Base-by-base conservation (phyloP, 2,797 vertebrate species). In the Setipinna tenuifilis region DNA sequence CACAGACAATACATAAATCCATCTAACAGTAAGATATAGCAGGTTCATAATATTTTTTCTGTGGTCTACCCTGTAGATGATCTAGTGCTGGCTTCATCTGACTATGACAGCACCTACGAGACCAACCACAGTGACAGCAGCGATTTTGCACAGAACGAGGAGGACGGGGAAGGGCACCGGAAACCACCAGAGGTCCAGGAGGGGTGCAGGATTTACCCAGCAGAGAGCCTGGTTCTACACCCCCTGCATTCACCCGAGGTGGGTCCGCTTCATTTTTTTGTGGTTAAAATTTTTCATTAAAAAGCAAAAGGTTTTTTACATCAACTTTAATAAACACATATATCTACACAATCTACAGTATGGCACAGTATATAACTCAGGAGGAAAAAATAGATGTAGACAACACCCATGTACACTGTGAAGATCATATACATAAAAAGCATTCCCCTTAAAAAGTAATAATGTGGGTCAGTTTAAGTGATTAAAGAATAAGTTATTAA, bases 101-200 rank as follows among this genome's bases (percentile, higher is more conserved):
- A 99, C 91, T 98, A 97, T 0, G 98, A 96, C 92, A 95, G 95
- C 92, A 95, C 94, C 87, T 95, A 95, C 5, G 95, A 99, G 95
- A 97, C 97, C 92, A 98, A 98, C 93, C 97, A 98, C 95, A 98
- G 98, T 10, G 97, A 98, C 89, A 96, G 97, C 95, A 98, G 97
- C 0, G 97, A 98, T 90, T 97, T 98, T 54, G 93, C 97, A 58
- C 98, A 96, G 85, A 96, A 96, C 1, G 97, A 98, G 7, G 97
- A 97, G 0, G 96, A 97, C 87, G 41, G 93, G 0, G 96, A 96
- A 48, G 94, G 95, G 82, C 92, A 91, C 83, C 96, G 95, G 88
- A 95, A 93, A 61, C 65, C 90, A 7, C 62, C 61, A 17, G 89
- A 92, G 4, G 83, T 75, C 0, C 93, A 83, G 86, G 92, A 92